Evolutionary conservation across 2,888 invertebrate genomes (phyloP).

Genomic region (Autographa pulchrina): DNA sequence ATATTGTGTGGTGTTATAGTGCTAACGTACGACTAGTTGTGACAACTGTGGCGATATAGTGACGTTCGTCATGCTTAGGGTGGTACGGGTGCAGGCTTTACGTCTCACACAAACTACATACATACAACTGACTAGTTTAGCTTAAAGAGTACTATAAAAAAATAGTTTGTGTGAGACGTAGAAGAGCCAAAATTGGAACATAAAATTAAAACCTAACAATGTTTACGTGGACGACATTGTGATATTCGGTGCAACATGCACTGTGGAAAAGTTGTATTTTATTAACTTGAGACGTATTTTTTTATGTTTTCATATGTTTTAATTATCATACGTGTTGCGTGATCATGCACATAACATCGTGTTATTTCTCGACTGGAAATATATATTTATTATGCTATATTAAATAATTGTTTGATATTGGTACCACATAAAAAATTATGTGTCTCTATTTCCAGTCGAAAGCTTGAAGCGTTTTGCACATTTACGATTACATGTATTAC

Average conservation of each 20-base stretch:
- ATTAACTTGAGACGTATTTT: slow-evolving; percentile 67
- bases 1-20: slow-evolving; percentile 68
- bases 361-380: slow-evolving; percentile 73
- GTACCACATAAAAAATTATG: slow-evolving; percentile 9
- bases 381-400: slow-evolving; percentile 48
- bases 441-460: slow-evolving; percentile 64
- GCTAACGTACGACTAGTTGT: slow-evolving; percentile 69
- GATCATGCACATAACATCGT: slow-evolving; percentile 78
- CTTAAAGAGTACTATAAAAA: slow-evolving; percentile 32
- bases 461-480: slow-evolving; percentile 61
- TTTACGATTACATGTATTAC: slow-evolving; percentile 30
- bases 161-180: slow-evolving; percentile 75
- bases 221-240: slow-evolving; percentile 78
- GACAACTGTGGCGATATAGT: slow-evolving; percentile 70
- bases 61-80: slow-evolving; percentile 83
- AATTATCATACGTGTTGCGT: slow-evolving; percentile 63
- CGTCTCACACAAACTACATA: slow-evolving; percentile 76
- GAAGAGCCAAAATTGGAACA: slow-evolving; percentile 70
- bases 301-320: slow-evolving; percentile 55
- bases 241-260: slow-evolving; percentile 86
- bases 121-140: slow-evolving; percentile 21
- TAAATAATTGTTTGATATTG: slow-evolving; percentile 8
- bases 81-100: slow-evolving; percentile 86
- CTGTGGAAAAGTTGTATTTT: slow-evolving; percentile 75
- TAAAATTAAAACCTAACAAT: slow-evolving; percentile 74